Evolutionary conservation across 1,140 invertebrate species (phyloP).

Genomic region (Ericerus pela): DNA sequence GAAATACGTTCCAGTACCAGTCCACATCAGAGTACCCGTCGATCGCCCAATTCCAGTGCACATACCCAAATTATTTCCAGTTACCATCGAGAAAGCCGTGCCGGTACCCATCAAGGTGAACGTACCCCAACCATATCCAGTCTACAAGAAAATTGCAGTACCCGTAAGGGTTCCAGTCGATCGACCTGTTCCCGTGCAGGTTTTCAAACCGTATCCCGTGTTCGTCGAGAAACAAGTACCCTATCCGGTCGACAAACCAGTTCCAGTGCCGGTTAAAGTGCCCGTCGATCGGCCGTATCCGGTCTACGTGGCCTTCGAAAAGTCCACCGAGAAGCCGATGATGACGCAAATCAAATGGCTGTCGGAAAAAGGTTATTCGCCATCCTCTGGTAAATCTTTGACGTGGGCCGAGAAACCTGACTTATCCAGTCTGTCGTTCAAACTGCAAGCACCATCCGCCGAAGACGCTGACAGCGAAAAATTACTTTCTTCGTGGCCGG

Average conservation of each 20-base stretch:
- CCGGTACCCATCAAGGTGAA: not conserved
- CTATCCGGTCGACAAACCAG: conserved; percentile 32
- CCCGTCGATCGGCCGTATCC: conserved; percentile 9
- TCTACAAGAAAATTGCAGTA: conserved; percentile 54
- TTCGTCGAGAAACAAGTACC: conserved; percentile 46
- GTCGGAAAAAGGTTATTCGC: not conserved
- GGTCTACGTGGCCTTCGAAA: conserved; percentile 3
- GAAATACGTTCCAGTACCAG: conserved; percentile 12
- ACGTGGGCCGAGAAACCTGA: not conserved
- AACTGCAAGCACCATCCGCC: not conserved
- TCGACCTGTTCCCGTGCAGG: conserved; percentile 35
- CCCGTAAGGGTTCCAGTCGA: conserved; percentile 36
- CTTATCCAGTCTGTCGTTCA: too few species aligned
- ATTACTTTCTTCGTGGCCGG: not conserved
- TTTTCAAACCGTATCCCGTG: conserved; percentile 45
- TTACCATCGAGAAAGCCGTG: not conserved
- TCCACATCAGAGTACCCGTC: not conserved
- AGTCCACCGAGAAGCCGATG: conserved; percentile 3
- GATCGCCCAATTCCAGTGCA: not conserved
- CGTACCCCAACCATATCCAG: conserved; percentile 40
- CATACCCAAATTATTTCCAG: not conserved
- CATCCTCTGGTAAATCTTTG: conserved; percentile 7
- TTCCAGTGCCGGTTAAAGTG: conserved; percentile 5
- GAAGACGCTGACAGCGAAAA: conserved; percentile 1
- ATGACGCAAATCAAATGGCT: not conserved